Evolutionary conservation across 2,888 invertebrate genomes (phyloP), one percentile per base, ranked within the genome.

Genomic region (Notodonta ziczac): DNA sequence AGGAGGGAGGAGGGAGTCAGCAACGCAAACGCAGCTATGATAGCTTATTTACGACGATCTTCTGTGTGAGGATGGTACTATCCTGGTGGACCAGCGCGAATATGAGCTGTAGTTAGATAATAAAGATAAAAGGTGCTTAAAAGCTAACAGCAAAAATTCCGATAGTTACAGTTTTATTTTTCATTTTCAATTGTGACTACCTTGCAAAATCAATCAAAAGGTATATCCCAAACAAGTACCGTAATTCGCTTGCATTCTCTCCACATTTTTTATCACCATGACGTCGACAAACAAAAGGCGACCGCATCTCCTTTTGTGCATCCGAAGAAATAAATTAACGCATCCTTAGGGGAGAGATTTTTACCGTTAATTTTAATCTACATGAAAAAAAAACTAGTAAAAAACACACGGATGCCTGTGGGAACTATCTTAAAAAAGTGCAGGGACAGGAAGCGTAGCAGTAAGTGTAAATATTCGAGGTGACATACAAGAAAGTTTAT

Each of bases 321-420:
- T 76, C 84, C 74, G 80, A 85, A 87, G 91, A 92, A 89, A 91
- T 93, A 93, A 91, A 93, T 93, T 91, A 91, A 89, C 89, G 85
- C 85, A 89, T 90, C 88, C 87, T 87, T 89, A 90, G 92, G 92
- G 92, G 91, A 89, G 86, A 87, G 74, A 81, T 80, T 87, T 88
- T 89, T 91, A 93, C 93, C 93, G 93, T 93, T 93, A 93, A 80
- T 82, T 88, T 82, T 87, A 83, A 90, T 88, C 87, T 90, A 83
- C 82, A 86, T 87, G 69, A 82, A 85, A 88, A 90, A 89, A 87
- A 81, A 78, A 61, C 58, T n/a, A 39, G 48, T 55, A 80, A 83
- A 90, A 88, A 87, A 82, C 83, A 79, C 79, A 74, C 77, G 83
- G 85, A 83, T 83, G 86, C 75, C 84, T 91, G 93, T 93, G 93